phyloP scores from a whole-genome alignment of 2,113 vertebrate genomes.

The Perca fluviatilis region DNA sequence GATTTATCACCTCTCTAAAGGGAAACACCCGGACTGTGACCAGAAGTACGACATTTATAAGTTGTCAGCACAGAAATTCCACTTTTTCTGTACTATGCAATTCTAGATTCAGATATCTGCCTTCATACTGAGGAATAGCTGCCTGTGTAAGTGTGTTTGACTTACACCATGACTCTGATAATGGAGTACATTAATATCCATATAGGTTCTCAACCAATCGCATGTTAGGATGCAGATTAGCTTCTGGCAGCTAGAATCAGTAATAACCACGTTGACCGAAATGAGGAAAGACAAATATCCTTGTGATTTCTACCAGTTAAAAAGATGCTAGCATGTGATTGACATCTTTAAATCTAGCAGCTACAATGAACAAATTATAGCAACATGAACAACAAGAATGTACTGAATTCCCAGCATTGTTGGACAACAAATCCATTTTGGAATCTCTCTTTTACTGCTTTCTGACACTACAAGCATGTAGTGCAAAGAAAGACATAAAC shows the following conservation, averaged over 20 bases:
- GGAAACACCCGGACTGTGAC: neutral
- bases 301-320: too few species aligned
- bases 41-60: neutral
- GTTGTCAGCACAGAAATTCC: neutral
- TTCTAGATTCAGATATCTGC: neutral
- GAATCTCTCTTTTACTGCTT: neutral
- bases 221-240: neutral
- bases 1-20: neutral
- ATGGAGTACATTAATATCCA: neutral
- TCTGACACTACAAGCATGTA: neutral
- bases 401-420: neutral
- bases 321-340: too few species aligned
- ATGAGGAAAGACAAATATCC: too few species aligned
- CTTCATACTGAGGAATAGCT: slow-evolving; percentile 9
- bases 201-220: neutral
- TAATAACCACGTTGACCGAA: too few species aligned
- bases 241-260: neutral
- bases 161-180: neutral
- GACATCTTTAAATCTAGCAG: neutral
- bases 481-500: neutral
- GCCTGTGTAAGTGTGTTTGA: neutral
- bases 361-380: neutral
- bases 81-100: neutral
- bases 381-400: neutral
- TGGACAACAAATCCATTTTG: neutral